Evolutionary conservation across 2,113 vertebrate genomes (phyloP), one percentile per base, ranked within the genome.

Genomic region (Hemibagrus wyckioides): DNA sequence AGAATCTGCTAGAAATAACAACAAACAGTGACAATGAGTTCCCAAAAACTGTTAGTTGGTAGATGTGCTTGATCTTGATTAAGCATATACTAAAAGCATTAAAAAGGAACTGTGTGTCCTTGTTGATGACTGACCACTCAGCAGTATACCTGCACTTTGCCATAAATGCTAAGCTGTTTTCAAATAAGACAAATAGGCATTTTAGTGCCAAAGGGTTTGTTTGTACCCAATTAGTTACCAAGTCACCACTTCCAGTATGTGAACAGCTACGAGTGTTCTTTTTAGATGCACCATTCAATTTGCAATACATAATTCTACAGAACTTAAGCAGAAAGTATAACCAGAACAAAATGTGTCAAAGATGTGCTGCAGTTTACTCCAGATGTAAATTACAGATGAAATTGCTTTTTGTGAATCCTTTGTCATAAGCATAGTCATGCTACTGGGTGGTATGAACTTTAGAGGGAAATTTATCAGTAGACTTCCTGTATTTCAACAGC

Each of bases 401-500:
- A 69, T 13, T 83, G 15, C 41, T 50, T 30, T 17, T 57, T 56
- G 23, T 84, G 1, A 63, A 61, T 65, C 2, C 6, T 48, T 48
- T 79, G 9, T 36, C 17, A 63, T n/a, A 50, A 28, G 44, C 30
- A 39, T 28, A 39, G 11, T 8, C 21, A 39, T 41, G 4, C 5
- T 11, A 41, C 33, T 0, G 1, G 6, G 52, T 25, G 9, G 6
- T 57, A 21, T 59, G 21, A 59, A 28, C 15, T 59, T 44, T 25
- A 63, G 13, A 77, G 69, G 15, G 44, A 82, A 82, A 52, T 57
- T 83, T 61, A 44, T 75, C 11, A 21, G 41, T 33, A 83, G 44
- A 75, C 71, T 87, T 83, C 86, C 86, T 83, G 54, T 63, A 65
- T 83, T 87, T 77, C 30, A 77, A 44, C 36, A 77, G n/a, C 25